Evolutionary conservation across 2,888 invertebrate genomes (phyloP).

Genomic region (Hemicrepidius hirtus): DNA sequence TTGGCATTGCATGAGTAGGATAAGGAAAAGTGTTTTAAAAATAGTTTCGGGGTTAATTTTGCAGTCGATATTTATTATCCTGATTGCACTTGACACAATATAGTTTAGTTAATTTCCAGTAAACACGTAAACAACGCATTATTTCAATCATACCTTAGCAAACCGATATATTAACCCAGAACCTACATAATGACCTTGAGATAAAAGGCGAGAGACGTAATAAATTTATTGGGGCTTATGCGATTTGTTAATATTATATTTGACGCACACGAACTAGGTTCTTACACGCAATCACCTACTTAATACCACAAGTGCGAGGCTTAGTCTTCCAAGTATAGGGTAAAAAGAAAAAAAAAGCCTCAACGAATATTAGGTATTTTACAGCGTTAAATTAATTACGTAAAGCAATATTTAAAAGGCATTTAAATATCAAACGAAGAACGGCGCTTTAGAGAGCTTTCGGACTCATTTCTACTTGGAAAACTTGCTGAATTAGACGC

Average conservation of each 20-base stretch:
- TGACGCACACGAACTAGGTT: constrained; percentile 57
- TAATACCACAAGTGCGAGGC: constrained; percentile 36
- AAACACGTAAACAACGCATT: constrained; percentile 54
- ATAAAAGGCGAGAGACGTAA: constrained; percentile 57
- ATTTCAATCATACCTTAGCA: constrained; percentile 45
- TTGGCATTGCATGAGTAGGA: too few species aligned
- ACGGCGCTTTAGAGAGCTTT: constrained; percentile 63
- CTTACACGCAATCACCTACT: constrained; percentile 52
- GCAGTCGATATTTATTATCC: constrained; percentile 41
- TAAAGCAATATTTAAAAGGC: constrained; percentile 68
- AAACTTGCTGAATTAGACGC: constrained; percentile 65
- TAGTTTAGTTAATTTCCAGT: constrained; percentile 46
- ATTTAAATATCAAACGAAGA: constrained; percentile 67
- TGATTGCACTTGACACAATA: constrained; percentile 49
- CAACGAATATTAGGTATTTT: constrained; percentile 55
- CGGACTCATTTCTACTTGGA: constrained; percentile 62
- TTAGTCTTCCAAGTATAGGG: constrained; percentile 19
- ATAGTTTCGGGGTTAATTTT: constrained; percentile 24
- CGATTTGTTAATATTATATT: constrained; percentile 61
- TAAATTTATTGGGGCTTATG: constrained; percentile 60
- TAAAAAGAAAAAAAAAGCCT: constrained; percentile 32
- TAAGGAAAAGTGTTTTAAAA: neutral
- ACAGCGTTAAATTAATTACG: constrained; percentile 66
- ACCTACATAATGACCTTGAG: constrained; percentile 49
- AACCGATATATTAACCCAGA: constrained; percentile 39